These are phyloP conservation scores for Oostethus manadensis DNA, from an alignment of 2,113 vertebrate genomes.

Conservation along the genomic window DNA sequence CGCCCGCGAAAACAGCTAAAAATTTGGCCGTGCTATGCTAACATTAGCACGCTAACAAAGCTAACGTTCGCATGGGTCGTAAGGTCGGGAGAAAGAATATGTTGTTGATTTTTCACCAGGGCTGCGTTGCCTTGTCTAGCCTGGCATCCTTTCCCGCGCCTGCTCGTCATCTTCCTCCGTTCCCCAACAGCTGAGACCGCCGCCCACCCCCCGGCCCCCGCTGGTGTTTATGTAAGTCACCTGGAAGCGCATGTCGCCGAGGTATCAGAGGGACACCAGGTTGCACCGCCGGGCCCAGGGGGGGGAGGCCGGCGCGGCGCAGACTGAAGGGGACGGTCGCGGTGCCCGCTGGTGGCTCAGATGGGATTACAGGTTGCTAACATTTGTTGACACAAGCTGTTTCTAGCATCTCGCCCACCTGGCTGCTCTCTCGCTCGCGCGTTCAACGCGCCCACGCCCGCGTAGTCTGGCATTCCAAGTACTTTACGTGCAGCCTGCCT, in stretches of 20 bases:
- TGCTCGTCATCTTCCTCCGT: conserved; percentile 17
- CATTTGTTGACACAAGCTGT: conserved; percentile 63
- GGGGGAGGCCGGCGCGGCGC: conserved; percentile 4
- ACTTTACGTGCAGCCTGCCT: no score
- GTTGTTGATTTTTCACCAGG: not conserved
- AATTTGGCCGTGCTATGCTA: no score
- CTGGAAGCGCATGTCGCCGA: conserved; percentile 48
- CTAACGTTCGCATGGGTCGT: no score
- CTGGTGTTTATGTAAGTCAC: conserved; percentile 56
- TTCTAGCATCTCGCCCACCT: conserved; percentile 55
- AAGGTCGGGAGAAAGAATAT: no score
- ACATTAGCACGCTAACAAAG: no score
- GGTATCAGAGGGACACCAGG: conserved; percentile 54
- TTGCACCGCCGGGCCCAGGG: conserved; percentile 44
- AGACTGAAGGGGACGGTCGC: not conserved
- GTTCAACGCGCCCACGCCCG: conserved; percentile 3
- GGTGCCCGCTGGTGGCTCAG: conserved; percentile 50
- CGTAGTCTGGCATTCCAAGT: not conserved
- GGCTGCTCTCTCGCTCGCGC: conserved; percentile 17
- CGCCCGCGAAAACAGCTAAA: no score
- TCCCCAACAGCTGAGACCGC: conserved; percentile 49
- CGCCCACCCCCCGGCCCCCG: conserved; percentile 19
- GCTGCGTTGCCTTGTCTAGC: not conserved
- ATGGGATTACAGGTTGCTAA: conserved; percentile 68
- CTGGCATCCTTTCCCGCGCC: conserved; percentile 22